Evolutionary conservation across 2,797 vertebrate species (phyloP), one percentile per base, ranked within the genome.

Genomic region (Thaleichthys pacificus): DNA sequence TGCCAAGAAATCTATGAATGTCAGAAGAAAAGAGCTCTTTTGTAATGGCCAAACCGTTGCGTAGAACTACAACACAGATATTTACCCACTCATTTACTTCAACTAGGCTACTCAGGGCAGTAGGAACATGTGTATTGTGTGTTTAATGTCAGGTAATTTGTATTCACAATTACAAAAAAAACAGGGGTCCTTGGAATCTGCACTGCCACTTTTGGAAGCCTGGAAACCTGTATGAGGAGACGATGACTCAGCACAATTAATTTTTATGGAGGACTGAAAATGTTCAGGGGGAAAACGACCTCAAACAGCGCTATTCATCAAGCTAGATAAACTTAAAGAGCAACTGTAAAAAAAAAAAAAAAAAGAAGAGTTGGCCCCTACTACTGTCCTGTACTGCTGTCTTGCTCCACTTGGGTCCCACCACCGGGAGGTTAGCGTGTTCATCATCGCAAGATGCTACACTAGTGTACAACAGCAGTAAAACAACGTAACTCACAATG

Each of bases 241-340:
- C 30, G 28, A 75, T 79, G 76, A 84, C 70, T 85, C 77, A 79
- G 74, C 77, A 74, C 35, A 70, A 19, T 17, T 11, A 14, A 3
- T 14, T 47, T 35, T 35, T 35, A 49, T 15, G 66, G 70, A 75
- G 74, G 58, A 3, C 22, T 47, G 72, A 66, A 73, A 77, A 70
- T 68, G 7, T 35, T 35, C 32, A 35, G 32, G 8, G 32, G 32
- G 5, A 35, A 35, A 35, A 35, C 0, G 6, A 35, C 66, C 61
- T 56, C 51, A 72, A 76, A 84, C 65, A 14, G 70, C 63, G 60
- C 67, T 56, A 78, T 84, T 81, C 61, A 70, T 83, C 80, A 79
- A 69, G 62, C 47, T 4, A 14, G 8, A 3, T 49, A 49, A 49
- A 15, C 47, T 51, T 51, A 51, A 51, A 51, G 49, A 4, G 12